phyloP scores from a whole-genome alignment of 1,140 invertebrate species.

The Caerostris darwini region DNA sequence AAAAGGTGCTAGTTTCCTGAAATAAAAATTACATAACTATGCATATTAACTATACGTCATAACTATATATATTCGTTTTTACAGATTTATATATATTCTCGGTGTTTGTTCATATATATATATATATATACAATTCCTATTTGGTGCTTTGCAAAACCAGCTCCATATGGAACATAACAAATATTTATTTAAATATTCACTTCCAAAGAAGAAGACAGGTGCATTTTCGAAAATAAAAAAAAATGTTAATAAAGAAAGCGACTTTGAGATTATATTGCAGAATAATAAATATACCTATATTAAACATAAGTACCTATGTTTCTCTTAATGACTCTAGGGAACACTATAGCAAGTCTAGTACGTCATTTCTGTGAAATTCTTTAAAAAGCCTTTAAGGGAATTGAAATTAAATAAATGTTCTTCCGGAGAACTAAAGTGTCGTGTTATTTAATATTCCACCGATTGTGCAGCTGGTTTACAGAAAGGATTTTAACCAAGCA shows the following conservation, averaged over 20 bases:
- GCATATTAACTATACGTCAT: too few species aligned
- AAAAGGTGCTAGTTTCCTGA: too few species aligned
- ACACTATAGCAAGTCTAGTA: neutral
- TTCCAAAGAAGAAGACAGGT: neutral
- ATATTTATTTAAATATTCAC: conserved; percentile 60
- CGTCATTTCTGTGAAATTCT: neutral
- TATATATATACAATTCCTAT: neutral
- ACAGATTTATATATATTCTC: too few species aligned
- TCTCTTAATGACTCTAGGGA: neutral
- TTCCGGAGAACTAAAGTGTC: neutral
- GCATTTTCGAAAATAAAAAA: neutral
- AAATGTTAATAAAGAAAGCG: neutral
- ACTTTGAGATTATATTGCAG: neutral
- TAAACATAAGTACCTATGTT: neutral
- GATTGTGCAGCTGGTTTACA: neutral
- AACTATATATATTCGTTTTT: too few species aligned
- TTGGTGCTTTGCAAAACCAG: neutral
- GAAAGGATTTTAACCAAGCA: neutral
- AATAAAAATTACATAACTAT: too few species aligned
- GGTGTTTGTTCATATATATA: too few species aligned
- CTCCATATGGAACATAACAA: neutral
- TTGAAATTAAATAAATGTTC: conserved; percentile 21
- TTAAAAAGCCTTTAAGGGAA: neutral
- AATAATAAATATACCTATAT: conserved; percentile 15
- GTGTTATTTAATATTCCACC: neutral